These are phyloP conservation scores for Crocuta crocuta DNA, from an alignment of 2,113 vertebrate species.

Conservation along the genomic window DNA sequence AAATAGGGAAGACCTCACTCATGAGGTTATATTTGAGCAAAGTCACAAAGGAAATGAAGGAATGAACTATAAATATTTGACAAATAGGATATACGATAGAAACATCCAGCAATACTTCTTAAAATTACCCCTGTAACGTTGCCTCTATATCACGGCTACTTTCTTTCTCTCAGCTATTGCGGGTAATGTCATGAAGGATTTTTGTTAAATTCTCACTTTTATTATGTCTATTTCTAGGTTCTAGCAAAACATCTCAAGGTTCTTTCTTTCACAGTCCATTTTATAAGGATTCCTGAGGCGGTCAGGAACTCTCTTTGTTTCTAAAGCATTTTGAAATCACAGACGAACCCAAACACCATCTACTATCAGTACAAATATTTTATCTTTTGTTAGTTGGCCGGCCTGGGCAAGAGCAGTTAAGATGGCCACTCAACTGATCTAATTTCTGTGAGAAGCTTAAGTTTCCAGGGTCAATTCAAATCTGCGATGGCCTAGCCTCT, in stretches of 20 bases:
- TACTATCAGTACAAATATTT: not conserved
- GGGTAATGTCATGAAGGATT: not conserved
- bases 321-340: constrained; percentile 51
- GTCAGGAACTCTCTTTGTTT: constrained; percentile 20
- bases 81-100: not conserved
- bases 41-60: not conserved
- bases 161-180: constrained; percentile 25
- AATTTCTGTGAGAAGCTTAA: not conserved
- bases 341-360: constrained; percentile 15
- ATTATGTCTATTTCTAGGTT: not conserved
- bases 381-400: not conserved
- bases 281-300: not conserved
- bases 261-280: not conserved
- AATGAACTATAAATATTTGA: not conserved
- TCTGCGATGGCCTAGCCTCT: not conserved
- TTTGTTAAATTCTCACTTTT: constrained; percentile 20
- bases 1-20: not conserved
- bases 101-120: not conserved
- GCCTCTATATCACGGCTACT: not conserved
- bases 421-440: not conserved
- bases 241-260: not conserved
- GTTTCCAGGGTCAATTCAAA: constrained; percentile 31
- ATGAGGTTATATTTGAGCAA: not conserved
- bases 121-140: not conserved
- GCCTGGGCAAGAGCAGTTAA: not conserved